These are phyloP conservation scores for Notothenia coriiceps DNA, from an alignment of 2,113 vertebrate species.

Conservation along the genomic window DNA sequence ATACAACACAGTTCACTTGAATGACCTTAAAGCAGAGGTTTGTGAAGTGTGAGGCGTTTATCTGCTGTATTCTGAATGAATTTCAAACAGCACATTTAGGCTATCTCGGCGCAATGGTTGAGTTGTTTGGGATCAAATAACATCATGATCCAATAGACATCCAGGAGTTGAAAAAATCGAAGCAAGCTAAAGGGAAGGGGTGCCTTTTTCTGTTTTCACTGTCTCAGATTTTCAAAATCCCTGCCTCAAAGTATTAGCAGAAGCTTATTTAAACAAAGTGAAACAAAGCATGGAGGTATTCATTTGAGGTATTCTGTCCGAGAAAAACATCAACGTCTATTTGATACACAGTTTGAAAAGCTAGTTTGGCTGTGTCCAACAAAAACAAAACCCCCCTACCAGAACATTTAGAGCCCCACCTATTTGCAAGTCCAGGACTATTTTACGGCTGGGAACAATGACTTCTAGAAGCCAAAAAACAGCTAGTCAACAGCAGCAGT, in stretches of 20 bases:
- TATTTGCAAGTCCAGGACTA: neutral
- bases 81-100: too few relatives aligned
- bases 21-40: neutral
- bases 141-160: too few relatives aligned
- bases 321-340: neutral
- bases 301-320: neutral
- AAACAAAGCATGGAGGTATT: neutral
- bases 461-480: neutral
- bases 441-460: neutral
- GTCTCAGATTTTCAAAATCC: too few relatives aligned
- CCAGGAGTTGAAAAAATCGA: too few relatives aligned
- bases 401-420: neutral
- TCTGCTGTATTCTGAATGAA: too few relatives aligned
- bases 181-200: too few relatives aligned
- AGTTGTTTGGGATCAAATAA: too few relatives aligned
- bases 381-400: neutral
- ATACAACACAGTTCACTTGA: slow-evolving; percentile 39
- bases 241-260: slow-evolving; percentile 13
- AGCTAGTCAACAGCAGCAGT: neutral
- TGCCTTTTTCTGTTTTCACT: too few relatives aligned
- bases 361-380: neutral
- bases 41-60: too few relatives aligned
- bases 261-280: neutral
- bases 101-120: too few relatives aligned
- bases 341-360: neutral